Conservation (phyloP, 2,113 vertebrate species). For the Macquaria ambigua region DNA sequence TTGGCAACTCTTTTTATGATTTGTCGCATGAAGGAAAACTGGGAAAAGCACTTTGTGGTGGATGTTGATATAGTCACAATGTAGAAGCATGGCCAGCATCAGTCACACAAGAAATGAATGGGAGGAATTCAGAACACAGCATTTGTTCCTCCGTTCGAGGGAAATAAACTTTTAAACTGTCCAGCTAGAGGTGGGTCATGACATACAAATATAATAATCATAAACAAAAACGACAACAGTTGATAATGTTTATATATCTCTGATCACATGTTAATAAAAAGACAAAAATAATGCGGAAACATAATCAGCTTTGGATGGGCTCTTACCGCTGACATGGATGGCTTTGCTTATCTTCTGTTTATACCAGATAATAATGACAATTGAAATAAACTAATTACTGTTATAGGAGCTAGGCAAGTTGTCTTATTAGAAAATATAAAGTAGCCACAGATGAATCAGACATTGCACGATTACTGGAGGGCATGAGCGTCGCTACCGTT, state of each 20-base stretch:
- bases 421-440: conserved; percentile 91
- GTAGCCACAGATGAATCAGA: conserved; percentile 85
- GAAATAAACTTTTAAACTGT: conserved; percentile 60
- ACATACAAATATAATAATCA: conserved; percentile 69
- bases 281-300: conserved; percentile 73
- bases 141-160: conserved; percentile 58
- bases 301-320: conserved; percentile 76
- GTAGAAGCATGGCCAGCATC: conserved; percentile 72
- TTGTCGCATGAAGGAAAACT: conserved; percentile 76
- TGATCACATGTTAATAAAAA: conserved; percentile 73
- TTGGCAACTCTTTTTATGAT: conserved; percentile 87
- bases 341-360: conserved; percentile 65
- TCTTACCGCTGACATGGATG: conserved; percentile 75
- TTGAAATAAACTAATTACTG: conserved; percentile 71
- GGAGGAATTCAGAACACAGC: conserved; percentile 63
- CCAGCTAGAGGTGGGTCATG: conserved; percentile 39
- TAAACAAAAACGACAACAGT: conserved; percentile 67
- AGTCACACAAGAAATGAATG: conserved; percentile 63
- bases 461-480: conserved; percentile 88
- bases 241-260: conserved; percentile 86
- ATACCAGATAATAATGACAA: conserved; percentile 85
- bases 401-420: conserved; percentile 88
- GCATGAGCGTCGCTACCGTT: conserved; percentile 79
- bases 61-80: conserved; percentile 78
- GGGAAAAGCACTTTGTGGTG: conserved; percentile 86